Percentiles rank a stretch among this genome's conserved stretches.
Conservation (phyloP, 2,113 vertebrate species). For the Macrotus californicus region DNA sequence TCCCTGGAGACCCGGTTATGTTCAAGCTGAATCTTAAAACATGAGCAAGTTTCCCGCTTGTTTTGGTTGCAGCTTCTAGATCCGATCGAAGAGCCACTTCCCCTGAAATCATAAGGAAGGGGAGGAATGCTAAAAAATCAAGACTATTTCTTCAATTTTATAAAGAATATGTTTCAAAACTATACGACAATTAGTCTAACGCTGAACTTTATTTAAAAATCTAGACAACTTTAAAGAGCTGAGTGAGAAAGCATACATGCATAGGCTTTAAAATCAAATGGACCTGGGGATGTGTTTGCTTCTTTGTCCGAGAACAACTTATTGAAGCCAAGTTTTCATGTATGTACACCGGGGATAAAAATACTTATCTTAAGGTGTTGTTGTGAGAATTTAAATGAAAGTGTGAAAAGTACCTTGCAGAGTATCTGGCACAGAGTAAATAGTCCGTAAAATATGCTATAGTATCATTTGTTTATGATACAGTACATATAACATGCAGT, state of each 20-base stretch:
- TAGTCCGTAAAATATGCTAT: background rate
- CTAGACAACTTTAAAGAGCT: background rate
- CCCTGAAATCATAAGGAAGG: background rate
- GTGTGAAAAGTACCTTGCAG: background rate
- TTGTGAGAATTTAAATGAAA: background rate
- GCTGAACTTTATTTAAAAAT: background rate
- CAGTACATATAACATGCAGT: background rate
- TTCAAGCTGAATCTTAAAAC: background rate
- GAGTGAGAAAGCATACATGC: background rate
- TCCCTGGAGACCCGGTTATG: background rate
- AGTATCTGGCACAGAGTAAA: background rate
- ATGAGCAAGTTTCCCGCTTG: background rate
- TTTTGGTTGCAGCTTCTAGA: background rate
- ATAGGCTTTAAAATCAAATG: background rate
- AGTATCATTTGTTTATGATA: background rate
- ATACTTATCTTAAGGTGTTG: background rate
- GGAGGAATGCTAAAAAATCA: background rate
- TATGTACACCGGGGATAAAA: background rate
- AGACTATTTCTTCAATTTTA: background rate
- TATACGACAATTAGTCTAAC: background rate
- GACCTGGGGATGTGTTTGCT: fast-evolving
- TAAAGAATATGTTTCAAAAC: background rate
- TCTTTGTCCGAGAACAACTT: background rate
- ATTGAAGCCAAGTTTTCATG: background rate
- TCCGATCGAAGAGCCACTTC: background rate